These are phyloP conservation scores for Solea solea DNA, from an alignment of 2,113 vertebrate species.

Conservation along the genomic window DNA sequence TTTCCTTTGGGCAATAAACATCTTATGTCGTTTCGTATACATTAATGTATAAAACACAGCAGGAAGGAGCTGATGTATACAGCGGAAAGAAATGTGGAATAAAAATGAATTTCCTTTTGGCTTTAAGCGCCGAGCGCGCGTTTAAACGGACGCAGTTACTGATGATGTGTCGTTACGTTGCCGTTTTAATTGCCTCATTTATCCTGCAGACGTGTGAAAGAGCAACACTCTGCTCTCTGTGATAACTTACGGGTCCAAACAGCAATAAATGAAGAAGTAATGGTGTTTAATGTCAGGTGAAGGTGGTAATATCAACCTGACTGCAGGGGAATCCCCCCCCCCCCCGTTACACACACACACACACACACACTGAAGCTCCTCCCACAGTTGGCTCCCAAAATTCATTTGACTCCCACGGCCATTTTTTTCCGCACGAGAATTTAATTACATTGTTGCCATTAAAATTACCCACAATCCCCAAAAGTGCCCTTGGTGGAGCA, in stretches of 20 bases:
- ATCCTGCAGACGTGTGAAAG: not conserved
- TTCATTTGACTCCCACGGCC: not conserved
- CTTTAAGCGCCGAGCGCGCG: not conserved
- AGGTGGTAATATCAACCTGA: constrained; percentile 18
- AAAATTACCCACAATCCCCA: constrained; percentile 63
- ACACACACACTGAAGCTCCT: constrained; percentile 7
- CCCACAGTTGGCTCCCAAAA: not conserved
- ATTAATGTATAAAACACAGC: no score
- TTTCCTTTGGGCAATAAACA: no score
- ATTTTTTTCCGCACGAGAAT: constrained; percentile 40
- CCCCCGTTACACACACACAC: constrained; percentile 9
- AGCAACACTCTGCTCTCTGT: not conserved
- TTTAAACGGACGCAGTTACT: not conserved
- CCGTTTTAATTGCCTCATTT: constrained; percentile 4
- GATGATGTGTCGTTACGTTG: not conserved
- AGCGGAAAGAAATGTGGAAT: not conserved
- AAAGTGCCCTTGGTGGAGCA: constrained; percentile 53
- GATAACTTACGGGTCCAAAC: constrained; percentile 12
- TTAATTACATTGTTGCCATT: constrained; percentile 56
- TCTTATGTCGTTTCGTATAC: no score
- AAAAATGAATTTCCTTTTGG: not conserved
- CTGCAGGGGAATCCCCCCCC: constrained; percentile 11
- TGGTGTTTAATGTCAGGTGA: constrained; percentile 5
- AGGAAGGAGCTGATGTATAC: no score
- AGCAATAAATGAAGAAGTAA: constrained; percentile 38